Evolutionary conservation across 2,797 vertebrate genomes (phyloP).

Genomic region (Macroramphosus scolopax): DNA sequence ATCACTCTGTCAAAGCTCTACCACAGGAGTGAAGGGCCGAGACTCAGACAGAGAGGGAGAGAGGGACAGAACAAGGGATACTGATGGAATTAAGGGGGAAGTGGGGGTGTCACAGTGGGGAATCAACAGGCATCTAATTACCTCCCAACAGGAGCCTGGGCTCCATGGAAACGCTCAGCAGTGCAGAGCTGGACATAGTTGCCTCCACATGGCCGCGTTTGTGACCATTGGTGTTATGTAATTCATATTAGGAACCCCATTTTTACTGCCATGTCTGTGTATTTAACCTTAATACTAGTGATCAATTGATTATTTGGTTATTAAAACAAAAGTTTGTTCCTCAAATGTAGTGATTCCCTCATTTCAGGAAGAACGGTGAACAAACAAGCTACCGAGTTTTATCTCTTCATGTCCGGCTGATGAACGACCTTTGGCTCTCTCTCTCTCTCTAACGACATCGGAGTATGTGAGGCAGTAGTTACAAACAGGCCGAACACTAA

Average conservation of each 20-base stretch:
- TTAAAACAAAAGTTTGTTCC: too few relatives aligned
- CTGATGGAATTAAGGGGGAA: conserved; percentile 38
- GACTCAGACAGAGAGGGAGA: not conserved
- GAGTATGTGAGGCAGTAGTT: conserved; percentile 20
- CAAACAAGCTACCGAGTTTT: not conserved
- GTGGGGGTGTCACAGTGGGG: conserved; percentile 36
- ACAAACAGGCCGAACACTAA: conserved; percentile 32
- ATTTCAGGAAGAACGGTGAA: too few relatives aligned
- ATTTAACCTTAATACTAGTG: too few relatives aligned
- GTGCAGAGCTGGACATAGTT: conserved; percentile 35
- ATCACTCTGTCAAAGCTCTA: conserved; percentile 39
- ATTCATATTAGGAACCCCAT: too few relatives aligned
- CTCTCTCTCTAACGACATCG: conserved; percentile 27
- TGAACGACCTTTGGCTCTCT: too few relatives aligned
- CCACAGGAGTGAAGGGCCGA: conserved; percentile 8
- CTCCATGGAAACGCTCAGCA: conserved; percentile 61
- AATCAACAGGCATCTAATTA: conserved; percentile 70
- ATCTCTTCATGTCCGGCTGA: too few relatives aligned
- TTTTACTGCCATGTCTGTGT: too few relatives aligned
- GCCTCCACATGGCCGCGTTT: conserved; percentile 38
- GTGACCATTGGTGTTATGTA: too few relatives aligned
- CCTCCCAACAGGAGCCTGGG: conserved; percentile 57
- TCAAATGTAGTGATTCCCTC: too few relatives aligned
- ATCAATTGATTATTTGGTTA: too few relatives aligned
- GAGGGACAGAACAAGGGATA: conserved; percentile 26